These are phyloP conservation scores for Charina bottae DNA, from an alignment of 2,113 vertebrate species.

Conservation along the genomic window DNA sequence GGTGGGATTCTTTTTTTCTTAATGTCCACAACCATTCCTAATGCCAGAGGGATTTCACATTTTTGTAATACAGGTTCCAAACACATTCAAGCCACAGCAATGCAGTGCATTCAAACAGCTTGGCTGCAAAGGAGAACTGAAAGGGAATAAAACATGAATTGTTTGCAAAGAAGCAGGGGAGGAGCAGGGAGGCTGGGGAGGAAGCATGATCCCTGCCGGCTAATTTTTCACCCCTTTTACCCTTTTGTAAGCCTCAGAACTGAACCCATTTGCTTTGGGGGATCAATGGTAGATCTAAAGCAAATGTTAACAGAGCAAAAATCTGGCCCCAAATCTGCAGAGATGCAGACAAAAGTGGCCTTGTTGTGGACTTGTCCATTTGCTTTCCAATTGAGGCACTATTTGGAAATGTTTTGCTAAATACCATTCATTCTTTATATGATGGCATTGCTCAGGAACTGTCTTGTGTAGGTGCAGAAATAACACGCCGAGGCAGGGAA, in stretches of 20 bases:
- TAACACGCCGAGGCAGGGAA: no score
- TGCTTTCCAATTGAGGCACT: conserved; percentile 8
- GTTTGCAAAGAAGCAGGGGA: not conserved
- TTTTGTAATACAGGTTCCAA: conserved; percentile 10
- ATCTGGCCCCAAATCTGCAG: not conserved
- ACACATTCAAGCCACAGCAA: not conserved
- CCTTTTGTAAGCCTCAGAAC: not conserved
- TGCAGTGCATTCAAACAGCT: conserved; percentile 7
- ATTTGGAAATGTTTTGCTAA: conserved; percentile 18
- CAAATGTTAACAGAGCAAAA: conserved; percentile 3
- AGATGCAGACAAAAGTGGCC: not conserved
- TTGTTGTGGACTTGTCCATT: not conserved
- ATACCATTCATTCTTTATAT: conserved; percentile 4
- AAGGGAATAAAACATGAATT: conserved; percentile 28
- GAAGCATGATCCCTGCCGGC: not conserved
- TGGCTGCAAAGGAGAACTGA: conserved; percentile 17
- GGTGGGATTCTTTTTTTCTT: conserved; percentile 15
- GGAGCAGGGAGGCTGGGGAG: not conserved
- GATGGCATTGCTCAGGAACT: not conserved
- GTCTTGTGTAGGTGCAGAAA: no score
- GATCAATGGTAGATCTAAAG: not conserved
- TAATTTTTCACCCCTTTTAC: not conserved
- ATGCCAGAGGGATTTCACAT: conserved; percentile 38
- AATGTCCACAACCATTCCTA: conserved; percentile 41
- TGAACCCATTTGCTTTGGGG: not conserved